phyloP scores from a whole-genome alignment of 2,113 vertebrate species.

The Opisthocomus hoazin region DNA sequence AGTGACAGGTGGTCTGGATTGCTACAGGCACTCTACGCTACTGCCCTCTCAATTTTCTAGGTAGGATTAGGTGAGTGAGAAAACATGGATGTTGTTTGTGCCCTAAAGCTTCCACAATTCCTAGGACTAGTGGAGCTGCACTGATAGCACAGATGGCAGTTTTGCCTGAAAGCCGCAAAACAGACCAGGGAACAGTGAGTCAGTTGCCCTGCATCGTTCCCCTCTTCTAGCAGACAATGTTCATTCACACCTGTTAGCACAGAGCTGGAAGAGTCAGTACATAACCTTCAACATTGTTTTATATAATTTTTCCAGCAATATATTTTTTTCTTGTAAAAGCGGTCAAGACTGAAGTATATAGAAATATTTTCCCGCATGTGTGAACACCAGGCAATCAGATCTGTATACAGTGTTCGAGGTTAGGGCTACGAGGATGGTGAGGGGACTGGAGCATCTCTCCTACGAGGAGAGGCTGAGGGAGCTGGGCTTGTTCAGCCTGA shows the following conservation, averaged over 20 bases:
- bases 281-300: background rate
- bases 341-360: background rate
- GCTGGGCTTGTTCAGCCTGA: too few relatives aligned
- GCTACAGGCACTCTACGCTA: background rate
- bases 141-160: slow-evolving; percentile 20
- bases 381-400: background rate
- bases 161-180: background rate
- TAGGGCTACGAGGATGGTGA: too few relatives aligned
- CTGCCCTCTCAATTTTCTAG: background rate
- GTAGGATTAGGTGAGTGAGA: background rate
- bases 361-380: background rate
- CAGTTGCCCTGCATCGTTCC: background rate
- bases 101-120: background rate
- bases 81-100: background rate
- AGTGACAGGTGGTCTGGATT: background rate
- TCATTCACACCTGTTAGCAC: background rate
- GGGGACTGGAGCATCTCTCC: too few relatives aligned
- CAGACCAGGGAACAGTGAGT: background rate
- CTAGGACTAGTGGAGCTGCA: background rate
- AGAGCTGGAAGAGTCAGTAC: background rate
- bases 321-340: background rate
- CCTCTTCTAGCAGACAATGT: background rate
- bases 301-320: background rate
- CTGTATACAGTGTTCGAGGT: background rate
- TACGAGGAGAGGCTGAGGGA: too few relatives aligned